Evolutionary conservation across 1,140 invertebrate species (phyloP), one percentile per base, ranked within the genome.

Genomic region (Armadillidium nasatum): DNA sequence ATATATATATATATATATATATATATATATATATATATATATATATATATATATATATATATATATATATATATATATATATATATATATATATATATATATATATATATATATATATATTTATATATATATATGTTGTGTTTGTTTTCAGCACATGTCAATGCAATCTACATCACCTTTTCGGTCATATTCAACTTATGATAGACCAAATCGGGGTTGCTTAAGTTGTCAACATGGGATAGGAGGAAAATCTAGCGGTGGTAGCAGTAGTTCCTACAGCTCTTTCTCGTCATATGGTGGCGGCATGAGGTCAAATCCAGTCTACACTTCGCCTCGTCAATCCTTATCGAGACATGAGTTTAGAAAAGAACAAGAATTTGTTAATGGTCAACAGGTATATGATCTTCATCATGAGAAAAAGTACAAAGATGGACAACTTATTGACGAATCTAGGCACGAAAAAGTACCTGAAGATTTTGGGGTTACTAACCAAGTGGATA

Each of bases 331-430:
- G 15, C 46, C 46, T 50, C 46, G 9, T 50, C 46, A 50, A 15
- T 71, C 22, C 7, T 78, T 74, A 1, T 73, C 74, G 6, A 72
- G 76, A 67, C 73, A 78, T n/a, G 79, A 80, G 50, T 44, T 76
- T 15, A 50, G 76, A 11, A 78, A 75, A 19, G 76, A 80, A 50
- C 72, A 78, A n/a, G 70, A 69, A 22, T 74, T 66, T 71, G 72
- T 80, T 68, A 78, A 80, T 66, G 79, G 79, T 15, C 74, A 80
- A 23, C 79, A 73, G 19, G 77, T 80, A 33, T 80, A 80, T 45
- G 50, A 80, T 0, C 44, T 76, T 11, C 68, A 74, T 22, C 76
- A 80, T 46, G 79, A 80, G n/a, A 71, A 74, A 21, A 73, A 74
- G 21, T 78, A 73, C n/a, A 23, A 80, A 46, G 74, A 80, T 72